phyloP scores from a whole-genome alignment of 2,797 vertebrate genomes.

The Lepidocolaptes lacrymiger region DNA sequence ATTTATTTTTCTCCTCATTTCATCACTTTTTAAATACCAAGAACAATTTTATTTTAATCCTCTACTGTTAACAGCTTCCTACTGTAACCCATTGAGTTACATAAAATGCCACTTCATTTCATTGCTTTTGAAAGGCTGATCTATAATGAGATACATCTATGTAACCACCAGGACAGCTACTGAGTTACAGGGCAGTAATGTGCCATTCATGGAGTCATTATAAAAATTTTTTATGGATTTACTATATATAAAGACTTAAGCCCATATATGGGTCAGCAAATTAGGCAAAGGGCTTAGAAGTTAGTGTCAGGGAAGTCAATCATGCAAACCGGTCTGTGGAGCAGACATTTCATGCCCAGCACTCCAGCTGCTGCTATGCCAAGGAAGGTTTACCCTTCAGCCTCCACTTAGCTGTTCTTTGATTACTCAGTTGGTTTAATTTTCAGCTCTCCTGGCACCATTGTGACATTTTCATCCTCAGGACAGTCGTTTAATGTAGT shows the following conservation, averaged over 20 bases:
- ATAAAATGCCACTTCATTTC: conserved; percentile 54
- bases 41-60: conserved; percentile 62
- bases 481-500: not conserved
- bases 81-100: conserved; percentile 61
- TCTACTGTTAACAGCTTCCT: conserved; percentile 61
- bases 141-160: conserved; percentile 35
- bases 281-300: not conserved
- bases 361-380: not conserved
- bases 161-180: conserved; percentile 1
- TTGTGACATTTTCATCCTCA: not conserved
- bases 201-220: not conserved
- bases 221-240: not conserved
- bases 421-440: not conserved
- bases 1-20: conserved; percentile 57
- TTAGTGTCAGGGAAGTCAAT: not conserved
- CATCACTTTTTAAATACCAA: conserved; percentile 61
- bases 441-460: not conserved
- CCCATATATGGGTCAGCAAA: not conserved
- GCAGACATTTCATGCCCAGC: not conserved
- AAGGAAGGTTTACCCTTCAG: not conserved
- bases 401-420: accelerated
- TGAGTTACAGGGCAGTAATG: not conserved
- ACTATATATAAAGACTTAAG: not conserved
- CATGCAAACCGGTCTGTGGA: not conserved
- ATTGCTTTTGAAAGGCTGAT: conserved; percentile 39